phyloP scores from a whole-genome alignment of 2,113 vertebrate species.

The Petromus typicus region DNA sequence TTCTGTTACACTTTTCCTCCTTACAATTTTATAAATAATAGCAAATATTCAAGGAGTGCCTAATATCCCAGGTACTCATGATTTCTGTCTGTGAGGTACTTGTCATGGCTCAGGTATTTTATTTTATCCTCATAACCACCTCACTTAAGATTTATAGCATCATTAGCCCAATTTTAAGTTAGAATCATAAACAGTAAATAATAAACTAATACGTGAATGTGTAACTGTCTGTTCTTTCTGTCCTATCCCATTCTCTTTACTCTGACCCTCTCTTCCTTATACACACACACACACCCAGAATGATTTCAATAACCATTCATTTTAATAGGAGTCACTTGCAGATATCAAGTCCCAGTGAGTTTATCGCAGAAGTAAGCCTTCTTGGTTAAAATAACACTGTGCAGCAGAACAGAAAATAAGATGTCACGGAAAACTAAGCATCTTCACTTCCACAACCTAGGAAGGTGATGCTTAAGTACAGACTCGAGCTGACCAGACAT shows the following conservation, averaged over 20 bases:
- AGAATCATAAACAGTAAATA: background rate
- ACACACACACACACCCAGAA: slow-evolving; percentile 28
- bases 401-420: slow-evolving; percentile 91
- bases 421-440: slow-evolving; percentile 87
- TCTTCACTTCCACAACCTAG: slow-evolving; percentile 83
- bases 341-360: slow-evolving; percentile 80
- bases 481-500: background rate
- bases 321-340: slow-evolving; percentile 81
- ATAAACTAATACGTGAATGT: background rate
- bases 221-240: background rate
- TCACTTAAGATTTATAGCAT: background rate
- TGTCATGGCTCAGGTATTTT: background rate
- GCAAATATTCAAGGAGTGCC: background rate
- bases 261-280: background rate
- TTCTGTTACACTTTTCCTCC: background rate
- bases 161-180: background rate
- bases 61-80: background rate
- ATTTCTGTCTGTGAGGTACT: slow-evolving; percentile 24
- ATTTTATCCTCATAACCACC: background rate
- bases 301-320: slow-evolving; percentile 69
- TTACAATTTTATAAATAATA: slow-evolving; percentile 11
- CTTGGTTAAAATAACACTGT: slow-evolving; percentile 88
- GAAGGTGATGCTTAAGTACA: slow-evolving; percentile 68
- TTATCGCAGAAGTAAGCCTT: slow-evolving; percentile 82
- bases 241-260: background rate